phyloP scores from a whole-genome alignment of 2,113 vertebrate genomes.

The Podiceps cristatus region DNA sequence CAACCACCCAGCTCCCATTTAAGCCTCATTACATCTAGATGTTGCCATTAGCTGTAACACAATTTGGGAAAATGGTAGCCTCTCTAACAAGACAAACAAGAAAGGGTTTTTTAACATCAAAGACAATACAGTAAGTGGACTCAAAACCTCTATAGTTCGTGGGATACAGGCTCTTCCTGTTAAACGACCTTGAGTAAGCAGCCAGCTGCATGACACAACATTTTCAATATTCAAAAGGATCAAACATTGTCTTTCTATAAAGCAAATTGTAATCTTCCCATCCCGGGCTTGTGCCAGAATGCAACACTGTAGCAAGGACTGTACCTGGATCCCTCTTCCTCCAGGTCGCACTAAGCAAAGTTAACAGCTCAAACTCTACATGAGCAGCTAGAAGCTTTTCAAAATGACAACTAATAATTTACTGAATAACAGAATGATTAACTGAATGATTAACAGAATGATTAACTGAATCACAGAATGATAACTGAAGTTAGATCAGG shows the following conservation, averaged over 20 bases:
- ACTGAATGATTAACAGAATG: not conserved
- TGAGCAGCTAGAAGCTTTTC: not conserved
- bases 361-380: not conserved
- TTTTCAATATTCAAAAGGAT: not conserved
- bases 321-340: not conserved
- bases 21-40: not conserved
- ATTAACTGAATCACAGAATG: not conserved
- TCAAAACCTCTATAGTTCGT: not conserved
- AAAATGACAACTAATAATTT: not conserved
- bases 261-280: not conserved
- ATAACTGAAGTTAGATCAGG: not conserved
- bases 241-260: not conserved
- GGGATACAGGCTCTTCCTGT: not conserved
- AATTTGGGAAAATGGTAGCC: not conserved
- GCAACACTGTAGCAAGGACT: not conserved
- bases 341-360: not conserved
- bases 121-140: rapidly evolving
- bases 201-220: not conserved
- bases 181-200: not conserved
- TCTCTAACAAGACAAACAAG: not conserved
- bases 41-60: not conserved
- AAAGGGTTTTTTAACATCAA: not conserved
- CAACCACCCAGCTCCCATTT: not conserved
- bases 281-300: not conserved
- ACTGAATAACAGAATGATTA: not conserved